Conservation (phyloP, 2,113 vertebrate genomes). For the Scortum barcoo region DNA sequence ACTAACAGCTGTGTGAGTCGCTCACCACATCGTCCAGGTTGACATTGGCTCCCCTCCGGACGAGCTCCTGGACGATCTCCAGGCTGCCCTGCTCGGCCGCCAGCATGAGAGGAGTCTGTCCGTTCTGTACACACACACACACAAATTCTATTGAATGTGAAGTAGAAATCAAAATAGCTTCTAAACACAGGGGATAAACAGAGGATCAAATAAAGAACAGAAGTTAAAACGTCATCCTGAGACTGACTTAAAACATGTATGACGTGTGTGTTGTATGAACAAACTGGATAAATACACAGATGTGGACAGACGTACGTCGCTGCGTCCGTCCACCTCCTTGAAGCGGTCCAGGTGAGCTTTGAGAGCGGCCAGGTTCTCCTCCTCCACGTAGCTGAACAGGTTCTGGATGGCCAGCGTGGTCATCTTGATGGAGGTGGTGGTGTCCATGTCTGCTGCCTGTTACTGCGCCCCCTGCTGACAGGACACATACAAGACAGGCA, state of each 20-base stretch:
- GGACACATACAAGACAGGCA: not conserved
- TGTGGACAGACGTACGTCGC: slow-evolving; percentile 87
- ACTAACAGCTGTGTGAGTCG: not conserved
- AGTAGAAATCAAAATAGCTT: too few species aligned
- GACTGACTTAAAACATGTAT: too few species aligned
- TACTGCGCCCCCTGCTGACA: slow-evolving; percentile 13
- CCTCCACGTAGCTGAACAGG: slow-evolving; percentile 95
- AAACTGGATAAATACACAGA: too few species aligned
- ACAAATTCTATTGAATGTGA: not conserved
- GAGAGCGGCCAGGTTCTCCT: slow-evolving; percentile 94
- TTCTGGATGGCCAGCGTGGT: slow-evolving; percentile 95
- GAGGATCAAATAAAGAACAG: too few species aligned
- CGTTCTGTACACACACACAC: slow-evolving; percentile 85
- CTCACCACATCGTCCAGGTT: slow-evolving; percentile 96
- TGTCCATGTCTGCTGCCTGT: slow-evolving; percentile 81
- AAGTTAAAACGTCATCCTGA: too few species aligned
- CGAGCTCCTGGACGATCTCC: slow-evolving; percentile 96
- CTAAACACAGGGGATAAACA: too few species aligned
- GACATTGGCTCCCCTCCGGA: slow-evolving; percentile 94
- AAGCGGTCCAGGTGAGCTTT: slow-evolving; percentile 94
- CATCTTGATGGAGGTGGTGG: slow-evolving; percentile 89
- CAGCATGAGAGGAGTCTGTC: slow-evolving; percentile 97
- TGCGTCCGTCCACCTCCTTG: slow-evolving; percentile 97
- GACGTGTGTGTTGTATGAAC: too few species aligned
- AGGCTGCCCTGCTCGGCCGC: slow-evolving; percentile 96